Evolutionary conservation across 1,140 invertebrate genomes (phyloP).

Genomic region (Eueides isabella): DNA sequence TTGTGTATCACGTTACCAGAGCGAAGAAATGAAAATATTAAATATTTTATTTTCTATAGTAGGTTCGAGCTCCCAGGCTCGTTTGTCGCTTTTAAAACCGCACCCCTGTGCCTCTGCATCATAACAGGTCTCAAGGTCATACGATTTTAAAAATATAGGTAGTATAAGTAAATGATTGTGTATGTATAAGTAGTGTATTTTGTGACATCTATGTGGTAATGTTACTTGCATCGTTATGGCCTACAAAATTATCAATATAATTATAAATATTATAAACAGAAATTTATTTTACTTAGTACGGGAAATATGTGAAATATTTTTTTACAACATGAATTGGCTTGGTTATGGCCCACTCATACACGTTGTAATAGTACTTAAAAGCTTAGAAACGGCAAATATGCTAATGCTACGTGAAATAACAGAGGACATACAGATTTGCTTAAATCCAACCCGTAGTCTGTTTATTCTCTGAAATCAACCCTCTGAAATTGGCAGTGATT

Average conservation of each 20-base stretch:
- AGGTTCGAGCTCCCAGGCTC: too few relatives aligned
- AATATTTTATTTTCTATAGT: too few relatives aligned
- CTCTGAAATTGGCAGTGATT: slow-evolving; percentile 33
- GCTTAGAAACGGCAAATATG: slow-evolving; percentile 25
- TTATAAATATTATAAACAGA: background rate
- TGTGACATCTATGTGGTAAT: too few relatives aligned
- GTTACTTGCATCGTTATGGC: too few relatives aligned
- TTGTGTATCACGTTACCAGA: too few relatives aligned
- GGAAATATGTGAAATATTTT: background rate
- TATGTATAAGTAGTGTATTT: background rate
- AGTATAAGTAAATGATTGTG: too few relatives aligned
- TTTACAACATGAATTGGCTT: background rate
- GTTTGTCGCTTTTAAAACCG: too few relatives aligned
- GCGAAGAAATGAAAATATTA: too few relatives aligned
- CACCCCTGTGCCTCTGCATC: too few relatives aligned
- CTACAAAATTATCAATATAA: too few relatives aligned
- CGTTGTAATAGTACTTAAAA: slow-evolving; percentile 15
- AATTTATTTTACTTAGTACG: background rate
- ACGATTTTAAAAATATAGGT: too few relatives aligned
- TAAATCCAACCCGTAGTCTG: slow-evolving; percentile 37
- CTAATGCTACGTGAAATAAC: slow-evolving; percentile 36
- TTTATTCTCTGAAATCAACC: slow-evolving; percentile 35
- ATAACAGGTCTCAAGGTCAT: too few relatives aligned
- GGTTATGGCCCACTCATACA: background rate
- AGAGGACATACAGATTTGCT: slow-evolving; percentile 36